Base-by-base conservation (phyloP, 2,888 invertebrate species). In the Anthrax anthrax region DNA sequence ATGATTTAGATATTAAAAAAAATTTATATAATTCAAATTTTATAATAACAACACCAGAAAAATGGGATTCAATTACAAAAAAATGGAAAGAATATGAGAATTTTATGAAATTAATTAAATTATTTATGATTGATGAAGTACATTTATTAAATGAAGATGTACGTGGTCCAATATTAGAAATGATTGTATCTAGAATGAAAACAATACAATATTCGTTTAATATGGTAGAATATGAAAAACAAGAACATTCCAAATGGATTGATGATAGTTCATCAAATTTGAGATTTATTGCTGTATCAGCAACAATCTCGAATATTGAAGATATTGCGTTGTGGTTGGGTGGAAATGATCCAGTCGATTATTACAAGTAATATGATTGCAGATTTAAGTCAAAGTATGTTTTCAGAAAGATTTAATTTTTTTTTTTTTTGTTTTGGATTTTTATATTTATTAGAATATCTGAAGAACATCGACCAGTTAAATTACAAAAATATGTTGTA, bases 1-100 rank as follows among this genome's bases (percentile, higher is more conserved):
- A 83, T 46, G 57, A 69, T 13, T 71, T 77, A 9, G 80, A 84
- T 55, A 75, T 77, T 45, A 37, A 39, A 36, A 58, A 65, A 3
- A 70, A 71, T 27, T 51, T 74, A 19, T 65, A 67, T 42, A 64
- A 67, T 0, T 72, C 71, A 48, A 75, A 84, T 57, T 66, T 82
- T 42, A 77, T 87, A 55, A 75, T 86, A 57, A 84, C 86, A 4
- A 88, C 88, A 1, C 87, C 87, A 0, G 87, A 87, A 64, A 87
- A 87, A 66, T 87, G 85, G 85, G 87, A 88, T 62, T 80, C 81
- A 55, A 60, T 87, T 54, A 86, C 85, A 0, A 72, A 87, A 47
- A 72, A 76, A 50, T 85, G 83, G 83, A 74, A 73, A 52, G 81
- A 84, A 57, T 76, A 81, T 58, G 70, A 71, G 47, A 65, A 71